Conservation (phyloP, 1,140 invertebrate species). For the Diachasma alloeum region DNA sequence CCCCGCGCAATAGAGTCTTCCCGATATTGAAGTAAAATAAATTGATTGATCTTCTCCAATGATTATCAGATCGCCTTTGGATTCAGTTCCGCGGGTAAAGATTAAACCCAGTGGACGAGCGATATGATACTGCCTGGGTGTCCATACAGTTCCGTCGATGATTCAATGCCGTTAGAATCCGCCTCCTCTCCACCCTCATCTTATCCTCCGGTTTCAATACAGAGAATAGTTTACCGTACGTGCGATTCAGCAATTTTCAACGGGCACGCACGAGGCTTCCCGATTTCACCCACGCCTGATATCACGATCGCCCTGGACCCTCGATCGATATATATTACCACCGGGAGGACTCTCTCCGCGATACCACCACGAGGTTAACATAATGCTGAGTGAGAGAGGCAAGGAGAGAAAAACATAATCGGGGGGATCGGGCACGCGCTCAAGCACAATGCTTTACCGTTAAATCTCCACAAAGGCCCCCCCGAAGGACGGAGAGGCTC, state of each 20-base stretch:
- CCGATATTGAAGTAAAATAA: too few relatives aligned
- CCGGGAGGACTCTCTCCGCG: neutral
- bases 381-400: neutral
- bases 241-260: constrained; percentile 18
- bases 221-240: neutral
- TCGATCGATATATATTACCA: constrained; percentile 12
- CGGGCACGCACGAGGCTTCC: constrained; percentile 26
- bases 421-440: constrained; percentile 22
- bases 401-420: constrained; percentile 6
- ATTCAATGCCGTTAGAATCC: constrained; percentile 27
- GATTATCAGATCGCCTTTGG: too few relatives aligned
- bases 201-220: neutral
- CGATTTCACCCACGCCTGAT: constrained; percentile 25
- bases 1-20: too few relatives aligned
- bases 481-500: constrained; percentile 14
- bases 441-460: constrained; percentile 25
- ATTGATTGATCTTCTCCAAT: too few relatives aligned
- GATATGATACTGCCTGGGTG: neutral
- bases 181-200: constrained; percentile 11
- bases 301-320: neutral
- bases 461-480: neutral
- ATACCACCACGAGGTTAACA: neutral
- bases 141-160: neutral
- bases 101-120: neutral
- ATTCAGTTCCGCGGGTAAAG: neutral